Conservation (phyloP, 35 echinoderm and acorn worm genomes). For the Acanthaster planci region DNA sequence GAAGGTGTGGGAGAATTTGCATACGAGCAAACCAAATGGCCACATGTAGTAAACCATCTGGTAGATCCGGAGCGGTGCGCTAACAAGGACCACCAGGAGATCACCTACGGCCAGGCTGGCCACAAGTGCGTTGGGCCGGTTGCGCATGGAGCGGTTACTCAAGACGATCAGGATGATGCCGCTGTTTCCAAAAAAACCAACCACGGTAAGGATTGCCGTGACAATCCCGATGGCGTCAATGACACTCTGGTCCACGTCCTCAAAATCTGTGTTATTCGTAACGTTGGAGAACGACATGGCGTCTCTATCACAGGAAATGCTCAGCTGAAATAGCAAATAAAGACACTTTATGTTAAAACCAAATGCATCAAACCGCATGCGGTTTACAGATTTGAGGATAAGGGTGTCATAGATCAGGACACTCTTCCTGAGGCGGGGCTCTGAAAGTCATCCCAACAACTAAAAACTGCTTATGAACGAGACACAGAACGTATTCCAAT, state of each 20-base stretch:
- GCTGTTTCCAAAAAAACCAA: constrained; percentile 63
- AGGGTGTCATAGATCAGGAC: too few species aligned
- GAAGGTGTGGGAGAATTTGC: constrained; percentile 48
- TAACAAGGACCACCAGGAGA: constrained; percentile 45
- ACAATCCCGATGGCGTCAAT: constrained; percentile 5
- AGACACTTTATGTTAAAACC: too few species aligned
- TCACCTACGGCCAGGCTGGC: constrained; percentile 75
- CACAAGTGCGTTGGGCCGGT: constrained; percentile 67
- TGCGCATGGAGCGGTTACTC: constrained; percentile 62
- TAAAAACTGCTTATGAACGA: too few species aligned
- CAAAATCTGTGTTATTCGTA: neutral
- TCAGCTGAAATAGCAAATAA: too few species aligned
- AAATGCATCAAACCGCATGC: too few species aligned
- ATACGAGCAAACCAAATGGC: constrained; percentile 41
- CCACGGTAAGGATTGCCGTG: constrained; percentile 23
- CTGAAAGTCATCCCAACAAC: too few species aligned
- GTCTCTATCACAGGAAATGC: too few species aligned
- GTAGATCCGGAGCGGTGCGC: constrained; percentile 47
- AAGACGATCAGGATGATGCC: constrained; percentile 57
- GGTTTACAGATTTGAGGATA: too few species aligned
- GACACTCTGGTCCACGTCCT: neutral
- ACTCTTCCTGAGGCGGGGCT: too few species aligned
- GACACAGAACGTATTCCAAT: too few species aligned
- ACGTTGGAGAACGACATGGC: too few species aligned
- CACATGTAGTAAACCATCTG: neutral